A percentile compares a stretch with the other conserved stretches of the same genome.
These are phyloP conservation scores for Nesospiza acunhae DNA, from an alignment of 2,113 vertebrate species.

Conservation along the genomic window DNA sequence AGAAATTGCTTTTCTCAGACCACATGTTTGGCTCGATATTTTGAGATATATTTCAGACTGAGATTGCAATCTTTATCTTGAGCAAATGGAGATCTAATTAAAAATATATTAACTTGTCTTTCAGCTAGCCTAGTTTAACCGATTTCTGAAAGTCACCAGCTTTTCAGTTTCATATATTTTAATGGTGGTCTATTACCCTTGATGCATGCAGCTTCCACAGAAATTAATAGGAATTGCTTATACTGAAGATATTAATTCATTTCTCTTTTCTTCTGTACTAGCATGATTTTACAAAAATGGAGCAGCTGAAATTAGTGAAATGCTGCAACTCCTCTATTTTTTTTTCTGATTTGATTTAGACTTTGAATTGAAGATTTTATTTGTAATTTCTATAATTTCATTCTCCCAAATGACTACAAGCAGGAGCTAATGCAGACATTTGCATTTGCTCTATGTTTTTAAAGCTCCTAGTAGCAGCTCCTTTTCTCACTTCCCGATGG, in stretches of 20 bases:
- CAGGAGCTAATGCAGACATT: background rate
- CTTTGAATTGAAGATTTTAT: background rate
- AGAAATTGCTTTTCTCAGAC: slow-evolving; percentile 47
- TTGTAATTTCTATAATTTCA: background rate
- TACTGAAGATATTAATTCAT: background rate
- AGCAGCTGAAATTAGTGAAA: slow-evolving; percentile 5
- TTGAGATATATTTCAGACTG: slow-evolving; percentile 43
- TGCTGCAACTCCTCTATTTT: background rate
- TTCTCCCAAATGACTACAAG: background rate
- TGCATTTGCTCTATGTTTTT: background rate
- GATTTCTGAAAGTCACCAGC: slow-evolving; percentile 47
- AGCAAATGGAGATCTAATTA: slow-evolving; percentile 50
- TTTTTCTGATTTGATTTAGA: background rate
- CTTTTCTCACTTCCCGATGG: background rate
- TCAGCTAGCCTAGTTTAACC: slow-evolving; percentile 11
- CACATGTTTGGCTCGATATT: slow-evolving; percentile 28
- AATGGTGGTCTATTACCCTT: slow-evolving; percentile 25
- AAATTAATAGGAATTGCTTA: slow-evolving; percentile 20
- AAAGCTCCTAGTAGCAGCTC: background rate
- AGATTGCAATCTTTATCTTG: slow-evolving; percentile 39
- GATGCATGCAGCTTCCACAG: background rate
- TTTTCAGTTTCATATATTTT: slow-evolving; percentile 37
- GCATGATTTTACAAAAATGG: background rate
- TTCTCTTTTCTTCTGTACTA: background rate
- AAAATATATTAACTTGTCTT: slow-evolving; percentile 48